A percentile compares a stretch with the other conserved stretches of the same genome.
phyloP scores from a whole-genome alignment of 2,888 invertebrate genomes.

The Acleris cristana region DNA sequence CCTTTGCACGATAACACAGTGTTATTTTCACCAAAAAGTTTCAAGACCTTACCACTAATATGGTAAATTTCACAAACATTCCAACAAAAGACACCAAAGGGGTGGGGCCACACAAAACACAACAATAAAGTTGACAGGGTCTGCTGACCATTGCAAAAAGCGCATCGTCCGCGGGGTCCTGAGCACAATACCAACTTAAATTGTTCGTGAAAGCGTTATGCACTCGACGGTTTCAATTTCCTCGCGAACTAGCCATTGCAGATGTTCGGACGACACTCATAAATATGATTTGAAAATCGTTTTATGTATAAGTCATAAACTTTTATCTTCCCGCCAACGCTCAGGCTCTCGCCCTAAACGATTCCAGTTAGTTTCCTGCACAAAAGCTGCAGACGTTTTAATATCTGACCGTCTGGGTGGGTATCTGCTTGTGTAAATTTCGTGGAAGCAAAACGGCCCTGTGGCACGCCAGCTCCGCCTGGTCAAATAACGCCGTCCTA shows the following conservation, averaged over 20 bases:
- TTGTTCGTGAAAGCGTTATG: slow-evolving; percentile 80
- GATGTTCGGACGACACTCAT: slow-evolving; percentile 77
- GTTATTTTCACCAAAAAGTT: slow-evolving; percentile 21
- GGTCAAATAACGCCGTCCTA: slow-evolving; percentile 80
- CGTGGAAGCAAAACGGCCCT: slow-evolving; percentile 66
- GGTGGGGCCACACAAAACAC: slow-evolving; percentile 56
- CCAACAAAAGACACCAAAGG: slow-evolving; percentile 62
- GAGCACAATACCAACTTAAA: slow-evolving; percentile 79
- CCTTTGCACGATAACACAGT: neutral
- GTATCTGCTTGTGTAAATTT: slow-evolving; percentile 78
- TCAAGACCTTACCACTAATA: slow-evolving; percentile 31
- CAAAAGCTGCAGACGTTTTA: slow-evolving; percentile 81
- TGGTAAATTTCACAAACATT: slow-evolving; percentile 53
- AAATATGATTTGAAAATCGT: slow-evolving; percentile 84
- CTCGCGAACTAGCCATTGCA: slow-evolving; percentile 76
- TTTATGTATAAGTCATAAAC: slow-evolving; percentile 83
- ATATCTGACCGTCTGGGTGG: slow-evolving; percentile 73
- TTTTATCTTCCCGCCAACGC: slow-evolving; percentile 74
- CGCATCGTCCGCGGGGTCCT: slow-evolving; percentile 63
- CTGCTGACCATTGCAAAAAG: slow-evolving; percentile 74
- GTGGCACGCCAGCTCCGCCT: slow-evolving; percentile 76
- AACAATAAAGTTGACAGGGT: slow-evolving; percentile 72
- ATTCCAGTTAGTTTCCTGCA: slow-evolving; percentile 74
- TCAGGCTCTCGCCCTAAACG: slow-evolving; percentile 67
- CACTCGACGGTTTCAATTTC: slow-evolving; percentile 81